Percentiles rank a stretch among this genome's conserved stretches.
These are phyloP conservation scores for Smittia aterrima DNA, from an alignment of 2,888 invertebrate genomes.

Conservation along the genomic window DNA sequence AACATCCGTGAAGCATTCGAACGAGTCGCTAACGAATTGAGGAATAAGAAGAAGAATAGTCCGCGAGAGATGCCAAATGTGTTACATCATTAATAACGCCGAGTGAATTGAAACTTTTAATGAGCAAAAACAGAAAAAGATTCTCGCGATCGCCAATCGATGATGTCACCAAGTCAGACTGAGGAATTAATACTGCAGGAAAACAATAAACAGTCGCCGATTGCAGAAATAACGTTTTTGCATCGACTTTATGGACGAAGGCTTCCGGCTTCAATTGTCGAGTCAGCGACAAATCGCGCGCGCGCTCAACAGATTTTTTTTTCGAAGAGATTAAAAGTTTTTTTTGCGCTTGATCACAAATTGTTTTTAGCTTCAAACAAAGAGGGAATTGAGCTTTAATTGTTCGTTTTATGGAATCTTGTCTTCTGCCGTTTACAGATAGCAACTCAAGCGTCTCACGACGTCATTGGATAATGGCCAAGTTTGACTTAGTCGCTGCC, in stretches of 20 bases:
- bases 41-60: not conserved
- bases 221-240: constrained; percentile 3
- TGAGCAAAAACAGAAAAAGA: constrained; percentile 15
- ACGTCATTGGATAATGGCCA: not conserved
- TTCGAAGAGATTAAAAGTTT: not conserved
- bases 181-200: not conserved
- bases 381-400: constrained; percentile 1
- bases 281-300: constrained; percentile 1
- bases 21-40: not conserved
- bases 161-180: not conserved
- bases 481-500: constrained; percentile 1
- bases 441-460: constrained; percentile 8
- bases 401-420: not conserved
- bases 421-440: not conserved
- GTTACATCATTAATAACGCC: constrained; percentile 2
- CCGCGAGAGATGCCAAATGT: constrained; percentile 10
- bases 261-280: constrained; percentile 10
- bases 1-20: not conserved
- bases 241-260: not conserved
- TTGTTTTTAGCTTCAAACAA: not conserved
- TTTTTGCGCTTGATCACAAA: not conserved
- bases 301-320: not conserved
- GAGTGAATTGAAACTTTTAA: not conserved
- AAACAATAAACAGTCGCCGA: not conserved
- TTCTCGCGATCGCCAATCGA: not conserved